Conservation (phyloP, 2,888 invertebrate species). For the Merodon equestris region DNA sequence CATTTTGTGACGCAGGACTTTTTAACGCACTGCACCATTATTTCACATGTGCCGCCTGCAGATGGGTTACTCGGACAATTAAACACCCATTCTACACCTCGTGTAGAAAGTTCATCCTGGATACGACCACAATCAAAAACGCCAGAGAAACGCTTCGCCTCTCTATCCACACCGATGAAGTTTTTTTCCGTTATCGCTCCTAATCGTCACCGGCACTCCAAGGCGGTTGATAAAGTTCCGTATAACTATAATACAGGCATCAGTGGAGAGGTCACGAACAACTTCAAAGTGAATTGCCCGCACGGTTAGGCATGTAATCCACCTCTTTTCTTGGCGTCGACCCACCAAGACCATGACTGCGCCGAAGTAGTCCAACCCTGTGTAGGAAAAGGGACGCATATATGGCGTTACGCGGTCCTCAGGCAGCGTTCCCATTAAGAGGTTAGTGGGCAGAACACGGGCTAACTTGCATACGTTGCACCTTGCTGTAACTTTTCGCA, state of each 20-base stretch:
- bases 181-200: conserved; percentile 63
- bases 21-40: conserved; percentile 62
- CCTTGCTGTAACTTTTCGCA: background rate
- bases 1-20: conserved; percentile 44
- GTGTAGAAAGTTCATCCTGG: conserved; percentile 32
- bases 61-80: conserved; percentile 30
- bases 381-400: conserved; percentile 1
- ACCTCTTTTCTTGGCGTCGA: conserved; percentile 1
- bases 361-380: conserved; percentile 4
- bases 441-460: conserved; percentile 8
- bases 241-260: conserved; percentile 38
- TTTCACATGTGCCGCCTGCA: conserved; percentile 68
- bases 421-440: conserved; percentile 15
- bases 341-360: background rate
- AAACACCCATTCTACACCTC: conserved; percentile 41
- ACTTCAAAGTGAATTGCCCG: conserved; percentile 29
- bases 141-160: conserved; percentile 32
- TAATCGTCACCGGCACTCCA: conserved; percentile 47
- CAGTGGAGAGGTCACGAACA: conserved; percentile 30
- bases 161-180: conserved; percentile 48
- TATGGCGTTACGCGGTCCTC: conserved; percentile 11
- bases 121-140: conserved; percentile 31
- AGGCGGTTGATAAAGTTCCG: conserved; percentile 38
- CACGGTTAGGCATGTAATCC: background rate
- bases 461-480: too few species aligned